Percentiles rank a stretch among this genome's conserved stretches.
Evolutionary conservation across 2,797 vertebrate species (phyloP).

Genomic region (Schizopygopsis pylzovi): DNA sequence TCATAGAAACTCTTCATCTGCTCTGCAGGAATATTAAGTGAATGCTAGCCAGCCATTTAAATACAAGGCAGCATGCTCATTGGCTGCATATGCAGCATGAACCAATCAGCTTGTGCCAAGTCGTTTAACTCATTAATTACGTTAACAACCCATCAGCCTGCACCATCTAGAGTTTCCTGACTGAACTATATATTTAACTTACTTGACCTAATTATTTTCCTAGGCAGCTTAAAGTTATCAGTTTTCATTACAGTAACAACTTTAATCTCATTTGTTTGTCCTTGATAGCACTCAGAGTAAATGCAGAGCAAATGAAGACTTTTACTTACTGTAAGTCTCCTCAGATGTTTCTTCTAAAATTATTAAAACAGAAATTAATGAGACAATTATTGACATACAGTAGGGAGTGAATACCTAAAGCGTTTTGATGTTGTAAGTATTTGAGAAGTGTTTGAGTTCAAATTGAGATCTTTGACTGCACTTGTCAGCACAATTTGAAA

Average conservation of each 20-base stretch:
- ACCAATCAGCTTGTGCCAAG: too few species aligned
- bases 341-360: background rate
- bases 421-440: background rate
- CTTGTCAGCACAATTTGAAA: background rate
- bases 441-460: background rate
- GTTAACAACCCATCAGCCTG: too few species aligned
- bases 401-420: background rate
- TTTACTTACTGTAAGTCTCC: background rate
- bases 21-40: too few species aligned
- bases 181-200: background rate
- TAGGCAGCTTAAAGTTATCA: background rate
- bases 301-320: background rate
- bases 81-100: too few species aligned
- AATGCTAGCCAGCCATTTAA: too few species aligned
- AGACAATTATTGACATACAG: background rate
- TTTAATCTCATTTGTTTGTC: background rate
- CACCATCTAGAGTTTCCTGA: too few species aligned
- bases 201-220: background rate
- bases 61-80: too few species aligned
- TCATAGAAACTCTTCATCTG: too few species aligned
- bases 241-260: background rate
- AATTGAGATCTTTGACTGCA: background rate
- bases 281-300: background rate
- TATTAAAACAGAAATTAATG: background rate
- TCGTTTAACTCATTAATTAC: too few species aligned